Evolutionary conservation across 2,888 invertebrate genomes (phyloP), one percentile per base, ranked within the genome.

Genomic region (Acanthosepion lycidas): DNA sequence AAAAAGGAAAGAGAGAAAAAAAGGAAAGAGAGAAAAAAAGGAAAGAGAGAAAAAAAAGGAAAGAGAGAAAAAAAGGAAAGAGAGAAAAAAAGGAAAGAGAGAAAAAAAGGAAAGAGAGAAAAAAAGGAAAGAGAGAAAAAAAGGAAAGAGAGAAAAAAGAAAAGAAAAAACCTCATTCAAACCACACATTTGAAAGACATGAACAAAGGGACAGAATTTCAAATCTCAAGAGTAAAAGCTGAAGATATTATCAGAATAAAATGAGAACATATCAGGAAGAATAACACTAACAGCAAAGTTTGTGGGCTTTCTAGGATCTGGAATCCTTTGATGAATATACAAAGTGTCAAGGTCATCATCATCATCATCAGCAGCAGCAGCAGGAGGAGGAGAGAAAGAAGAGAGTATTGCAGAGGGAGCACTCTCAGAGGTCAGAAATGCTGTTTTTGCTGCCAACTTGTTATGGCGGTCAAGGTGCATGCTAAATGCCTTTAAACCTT

Each of bases 161-260:
- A 64, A 23, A 64, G 4, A 64, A 28, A 23, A 23, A 23, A 23
- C 28, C 8, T 26, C 20, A 64, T 26, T 8, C 64, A 64, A 64
- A 64, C 42, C 42, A 42, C 78, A 78, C n/a, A n/a, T 18, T 33
- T 33, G n/a, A 78, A 78, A 78, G n/a, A n/a, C 78, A 5, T 33
- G n/a, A 78, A 78, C n/a, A 78, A 26, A 64, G 2, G 33, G n/a
- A 78, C n/a, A 78, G 6, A 28, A 78, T 8, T 28, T 78, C n/a
- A n/a, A 78, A 33, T 33, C 78, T 78, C 78, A 78, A 18, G 78
- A 78, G 33, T 78, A 78, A 78, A 33, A 78, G n/a, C 78, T 78
- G 78, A 78, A 78, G n/a, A 78, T 33, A 78, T 78, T 78, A 23
- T 78, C 78, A n/a, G 78, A 78, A 78, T 78, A 78, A 78, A n/a